Evolutionary conservation across 2,797 vertebrate genomes (phyloP).

Genomic region (Xenentodon cancila): DNA sequence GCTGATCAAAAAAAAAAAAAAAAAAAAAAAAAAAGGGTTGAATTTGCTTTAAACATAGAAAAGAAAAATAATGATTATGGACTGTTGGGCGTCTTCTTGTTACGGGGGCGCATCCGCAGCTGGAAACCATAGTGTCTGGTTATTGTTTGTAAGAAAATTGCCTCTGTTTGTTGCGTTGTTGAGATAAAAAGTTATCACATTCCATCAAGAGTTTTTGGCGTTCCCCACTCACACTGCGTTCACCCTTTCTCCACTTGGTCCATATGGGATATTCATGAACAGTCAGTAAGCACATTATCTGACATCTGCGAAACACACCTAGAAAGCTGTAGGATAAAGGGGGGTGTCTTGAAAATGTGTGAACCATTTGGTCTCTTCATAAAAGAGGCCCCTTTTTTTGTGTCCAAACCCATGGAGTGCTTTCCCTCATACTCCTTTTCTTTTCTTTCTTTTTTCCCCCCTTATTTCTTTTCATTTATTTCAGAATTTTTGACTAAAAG

Average conservation of each 20-base stretch:
- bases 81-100: conserved; percentile 39
- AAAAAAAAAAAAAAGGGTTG: too few species aligned
- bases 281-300: conserved; percentile 65
- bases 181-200: conserved; percentile 41
- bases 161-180: conserved; percentile 35
- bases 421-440: conserved; percentile 30
- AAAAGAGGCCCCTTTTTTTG: conserved; percentile 82
- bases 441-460: conserved; percentile 11
- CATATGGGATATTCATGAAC: conserved; percentile 71
- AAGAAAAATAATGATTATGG: background rate
- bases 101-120: conserved; percentile 15
- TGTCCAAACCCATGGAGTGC: conserved; percentile 70
- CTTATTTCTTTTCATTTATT: conserved; percentile 14
- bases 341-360: conserved; percentile 81
- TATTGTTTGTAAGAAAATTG: conserved; percentile 35
- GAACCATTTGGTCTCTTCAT: conserved; percentile 82
- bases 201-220: conserved; percentile 21
- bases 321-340: conserved; percentile 58
- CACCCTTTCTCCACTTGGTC: conserved; percentile 34
- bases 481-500: conserved; percentile 26
- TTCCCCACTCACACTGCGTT: conserved; percentile 12
- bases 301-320: conserved; percentile 82
- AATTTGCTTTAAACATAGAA: conserved; percentile 14
- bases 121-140: too few species aligned
- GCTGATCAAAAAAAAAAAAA: too few species aligned